phyloP scores from a whole-genome alignment of 2,888 invertebrate species.

The Euplexia lucipara region DNA sequence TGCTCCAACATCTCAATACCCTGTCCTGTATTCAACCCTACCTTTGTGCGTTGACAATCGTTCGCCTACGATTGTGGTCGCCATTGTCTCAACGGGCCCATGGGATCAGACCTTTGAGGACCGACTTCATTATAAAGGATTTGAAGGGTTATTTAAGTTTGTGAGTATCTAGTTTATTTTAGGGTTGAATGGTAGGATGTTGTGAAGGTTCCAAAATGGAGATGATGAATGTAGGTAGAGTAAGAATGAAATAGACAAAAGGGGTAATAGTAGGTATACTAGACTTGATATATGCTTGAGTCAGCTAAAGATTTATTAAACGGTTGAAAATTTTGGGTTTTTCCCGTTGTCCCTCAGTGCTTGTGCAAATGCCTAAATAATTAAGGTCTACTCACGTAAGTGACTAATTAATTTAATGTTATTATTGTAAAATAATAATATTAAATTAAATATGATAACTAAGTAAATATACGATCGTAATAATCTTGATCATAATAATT shows the following conservation, averaged over 20 bases:
- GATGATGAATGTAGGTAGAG: background rate
- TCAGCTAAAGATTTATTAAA: background rate
- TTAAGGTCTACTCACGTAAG: too few relatives aligned
- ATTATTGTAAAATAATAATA: too few relatives aligned
- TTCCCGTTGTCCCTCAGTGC: too few relatives aligned
- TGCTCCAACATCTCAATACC: slow-evolving; percentile 29
- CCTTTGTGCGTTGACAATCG: slow-evolving; percentile 37
- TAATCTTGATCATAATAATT: too few relatives aligned
- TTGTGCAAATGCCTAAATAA: too few relatives aligned
- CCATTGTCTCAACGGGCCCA: slow-evolving; percentile 27
- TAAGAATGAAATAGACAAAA: background rate
- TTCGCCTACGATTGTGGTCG: slow-evolving; percentile 25
- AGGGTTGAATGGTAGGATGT: background rate
- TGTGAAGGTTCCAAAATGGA: slow-evolving; percentile 17
- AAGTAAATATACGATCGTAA: too few relatives aligned
- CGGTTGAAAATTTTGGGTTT: background rate
- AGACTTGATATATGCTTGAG: background rate
- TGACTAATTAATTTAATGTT: too few relatives aligned
- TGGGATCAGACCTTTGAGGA: slow-evolving; percentile 36
- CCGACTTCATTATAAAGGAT: slow-evolving; percentile 34
- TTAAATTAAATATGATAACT: too few relatives aligned
- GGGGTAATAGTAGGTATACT: background rate
- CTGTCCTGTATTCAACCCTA: slow-evolving; percentile 15
- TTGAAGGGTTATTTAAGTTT: slow-evolving; percentile 35
- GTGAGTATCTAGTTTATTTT: slow-evolving; percentile 23